Conservation (phyloP, 2,113 vertebrate genomes). For the Chiloscyllium plagiosum region DNA sequence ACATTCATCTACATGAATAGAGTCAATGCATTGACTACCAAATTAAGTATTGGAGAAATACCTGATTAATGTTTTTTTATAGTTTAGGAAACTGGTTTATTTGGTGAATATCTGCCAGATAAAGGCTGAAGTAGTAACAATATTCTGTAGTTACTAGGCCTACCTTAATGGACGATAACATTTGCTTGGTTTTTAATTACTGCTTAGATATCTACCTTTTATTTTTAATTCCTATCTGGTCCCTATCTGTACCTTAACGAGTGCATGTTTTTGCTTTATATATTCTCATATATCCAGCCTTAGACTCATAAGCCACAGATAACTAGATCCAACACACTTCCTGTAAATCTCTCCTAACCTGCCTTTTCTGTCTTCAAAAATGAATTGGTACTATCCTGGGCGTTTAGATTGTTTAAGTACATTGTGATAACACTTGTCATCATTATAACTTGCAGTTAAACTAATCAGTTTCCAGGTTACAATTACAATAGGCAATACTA, state of each 20-base stretch:
- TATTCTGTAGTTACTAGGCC: too few species aligned
- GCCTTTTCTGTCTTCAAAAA: background rate
- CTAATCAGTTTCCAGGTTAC: too few species aligned
- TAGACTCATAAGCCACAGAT: background rate
- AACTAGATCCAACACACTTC: background rate
- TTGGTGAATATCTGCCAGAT: background rate
- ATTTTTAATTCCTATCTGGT: background rate
- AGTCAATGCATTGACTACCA: too few species aligned
- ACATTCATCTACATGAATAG: too few species aligned
- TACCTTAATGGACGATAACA: too few species aligned
- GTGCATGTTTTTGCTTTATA: background rate
- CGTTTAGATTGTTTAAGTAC: too few species aligned
- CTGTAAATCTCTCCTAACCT: background rate
- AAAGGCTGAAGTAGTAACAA: too few species aligned
- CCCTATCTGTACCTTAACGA: background rate
- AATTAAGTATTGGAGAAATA: background rate
- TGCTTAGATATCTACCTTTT: background rate
- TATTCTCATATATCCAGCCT: background rate
- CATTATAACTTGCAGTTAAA: too few species aligned
- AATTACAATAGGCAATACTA: too few species aligned
- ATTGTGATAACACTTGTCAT: too few species aligned
- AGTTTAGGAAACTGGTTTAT: background rate
- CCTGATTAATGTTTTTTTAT: background rate
- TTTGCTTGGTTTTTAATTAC: background rate
- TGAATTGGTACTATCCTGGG: too few species aligned